Percentiles rank a stretch among this genome's conserved stretches.
Conservation (phyloP, 1,140 invertebrate species). For the Monochamus saltuarius region DNA sequence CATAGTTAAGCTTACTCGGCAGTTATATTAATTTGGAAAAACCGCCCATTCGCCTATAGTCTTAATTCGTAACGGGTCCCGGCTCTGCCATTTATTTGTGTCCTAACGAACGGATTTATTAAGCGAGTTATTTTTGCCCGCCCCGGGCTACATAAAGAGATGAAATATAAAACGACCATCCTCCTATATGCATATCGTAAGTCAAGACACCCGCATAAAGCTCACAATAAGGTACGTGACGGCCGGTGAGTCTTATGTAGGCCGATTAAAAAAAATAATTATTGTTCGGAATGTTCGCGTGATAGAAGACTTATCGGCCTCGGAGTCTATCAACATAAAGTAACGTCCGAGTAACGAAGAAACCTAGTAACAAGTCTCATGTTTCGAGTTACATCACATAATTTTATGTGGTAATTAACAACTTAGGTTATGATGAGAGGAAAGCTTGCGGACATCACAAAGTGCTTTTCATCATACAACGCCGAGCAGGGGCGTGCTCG, state of each 20-base stretch:
- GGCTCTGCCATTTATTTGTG: no score
- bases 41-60: no score
- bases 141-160: background rate
- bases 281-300: slow-evolving; percentile 21
- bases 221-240: background rate
- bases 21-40: no score
- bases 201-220: slow-evolving; percentile 24
- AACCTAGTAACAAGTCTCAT: slow-evolving; percentile 22
- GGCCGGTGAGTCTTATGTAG: slow-evolving; percentile 10
- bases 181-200: slow-evolving; percentile 19
- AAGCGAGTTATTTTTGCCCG: background rate
- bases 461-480: slow-evolving; percentile 18
- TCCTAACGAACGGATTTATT: no score
- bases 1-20: no score
- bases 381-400: slow-evolving; percentile 21
- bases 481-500: slow-evolving; percentile 5
- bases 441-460: slow-evolving; percentile 6
- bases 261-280: slow-evolving; percentile 23
- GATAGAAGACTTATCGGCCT: slow-evolving; percentile 23
- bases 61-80: no score
- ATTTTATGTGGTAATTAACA: slow-evolving; percentile 21
- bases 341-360: slow-evolving; percentile 16
- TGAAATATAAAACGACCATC: slow-evolving; percentile 16
- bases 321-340: slow-evolving; percentile 21
- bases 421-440: slow-evolving; percentile 13